Evolutionary conservation across 2,797 vertebrate genomes (phyloP).

Genomic region (Pampus argenteus): DNA sequence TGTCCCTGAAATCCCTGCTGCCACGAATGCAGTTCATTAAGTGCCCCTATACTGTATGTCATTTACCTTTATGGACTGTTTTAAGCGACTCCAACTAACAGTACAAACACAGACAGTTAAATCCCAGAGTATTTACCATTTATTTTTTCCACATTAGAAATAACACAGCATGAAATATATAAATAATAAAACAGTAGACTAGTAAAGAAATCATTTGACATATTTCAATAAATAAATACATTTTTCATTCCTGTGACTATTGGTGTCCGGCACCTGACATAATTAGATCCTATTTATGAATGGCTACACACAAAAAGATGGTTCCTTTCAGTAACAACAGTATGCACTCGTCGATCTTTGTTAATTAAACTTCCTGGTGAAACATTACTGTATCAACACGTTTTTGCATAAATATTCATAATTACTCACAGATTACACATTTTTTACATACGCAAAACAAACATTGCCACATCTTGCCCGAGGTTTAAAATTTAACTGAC

Average conservation of each 20-base stretch:
- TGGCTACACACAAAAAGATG: neutral
- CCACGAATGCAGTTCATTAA: neutral
- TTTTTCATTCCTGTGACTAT: conserved; percentile 59
- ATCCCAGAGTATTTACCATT: conserved; percentile 31
- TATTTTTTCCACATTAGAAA: conserved; percentile 59
- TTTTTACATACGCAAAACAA: conserved; percentile 63
- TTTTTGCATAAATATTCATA: conserved; percentile 38
- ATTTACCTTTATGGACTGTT: neutral
- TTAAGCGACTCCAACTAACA: neutral
- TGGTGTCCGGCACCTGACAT: conserved; percentile 82
- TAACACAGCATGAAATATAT: conserved; percentile 84
- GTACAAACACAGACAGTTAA: neutral
- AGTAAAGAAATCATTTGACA: conserved; percentile 58
- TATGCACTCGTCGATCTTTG: neutral
- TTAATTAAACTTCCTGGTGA: conserved; percentile 7
- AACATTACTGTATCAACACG: conserved; percentile 10
- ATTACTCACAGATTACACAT: conserved; percentile 51
- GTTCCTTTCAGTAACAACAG: conserved; percentile 12
- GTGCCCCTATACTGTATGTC: neutral
- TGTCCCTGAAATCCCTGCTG: neutral
- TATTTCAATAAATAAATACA: conserved; percentile 95
- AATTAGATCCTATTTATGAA: conserved; percentile 21
- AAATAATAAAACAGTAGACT: conserved; percentile 82
- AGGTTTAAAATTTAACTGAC: conserved; percentile 77
- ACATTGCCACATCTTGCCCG: conserved; percentile 58